phyloP scores from a whole-genome alignment of 2,113 vertebrate species.

The Seriola rivoliana region DNA sequence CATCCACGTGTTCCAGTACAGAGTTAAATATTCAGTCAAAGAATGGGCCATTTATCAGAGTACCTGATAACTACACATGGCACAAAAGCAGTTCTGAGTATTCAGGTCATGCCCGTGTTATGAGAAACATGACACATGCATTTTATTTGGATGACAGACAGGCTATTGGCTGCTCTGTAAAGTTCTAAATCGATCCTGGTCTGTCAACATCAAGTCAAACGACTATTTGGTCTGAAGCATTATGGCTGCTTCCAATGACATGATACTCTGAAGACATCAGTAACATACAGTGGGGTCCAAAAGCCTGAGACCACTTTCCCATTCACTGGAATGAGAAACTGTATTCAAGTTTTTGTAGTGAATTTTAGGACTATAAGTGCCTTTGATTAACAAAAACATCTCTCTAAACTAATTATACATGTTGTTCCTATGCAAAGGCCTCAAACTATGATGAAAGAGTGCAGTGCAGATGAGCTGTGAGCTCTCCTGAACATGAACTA shows the following conservation, averaged over 20 bases:
- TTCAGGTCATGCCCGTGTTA: neutral
- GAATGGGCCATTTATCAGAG: neutral
- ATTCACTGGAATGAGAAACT: no score
- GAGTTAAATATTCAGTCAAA: neutral
- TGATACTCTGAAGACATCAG: slow-evolving; percentile 21
- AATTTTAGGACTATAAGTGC: neutral
- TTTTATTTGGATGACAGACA: slow-evolving; percentile 44
- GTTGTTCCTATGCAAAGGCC: slow-evolving; percentile 32
- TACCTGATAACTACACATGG: neutral
- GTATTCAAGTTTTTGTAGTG: neutral
- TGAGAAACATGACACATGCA: neutral
- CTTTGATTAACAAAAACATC: slow-evolving; percentile 17
- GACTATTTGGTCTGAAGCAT: slow-evolving; percentile 60
- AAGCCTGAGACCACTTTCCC: no score
- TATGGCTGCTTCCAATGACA: slow-evolving; percentile 18
- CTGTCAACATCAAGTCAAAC: neutral
- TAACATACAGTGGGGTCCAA: neutral
- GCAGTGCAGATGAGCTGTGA: neutral
- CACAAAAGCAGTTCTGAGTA: slow-evolving; percentile 3
- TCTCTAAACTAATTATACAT: slow-evolving; percentile 10
- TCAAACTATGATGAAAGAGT: slow-evolving; percentile 47
- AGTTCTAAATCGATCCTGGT: slow-evolving; percentile 19
- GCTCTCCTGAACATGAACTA: slow-evolving; percentile 1
- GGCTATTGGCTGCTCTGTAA: neutral
- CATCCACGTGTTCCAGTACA: neutral